Evolutionary conservation across 2,797 vertebrate genomes (phyloP).

Genomic region (Melopsittacus undulatus): DNA sequence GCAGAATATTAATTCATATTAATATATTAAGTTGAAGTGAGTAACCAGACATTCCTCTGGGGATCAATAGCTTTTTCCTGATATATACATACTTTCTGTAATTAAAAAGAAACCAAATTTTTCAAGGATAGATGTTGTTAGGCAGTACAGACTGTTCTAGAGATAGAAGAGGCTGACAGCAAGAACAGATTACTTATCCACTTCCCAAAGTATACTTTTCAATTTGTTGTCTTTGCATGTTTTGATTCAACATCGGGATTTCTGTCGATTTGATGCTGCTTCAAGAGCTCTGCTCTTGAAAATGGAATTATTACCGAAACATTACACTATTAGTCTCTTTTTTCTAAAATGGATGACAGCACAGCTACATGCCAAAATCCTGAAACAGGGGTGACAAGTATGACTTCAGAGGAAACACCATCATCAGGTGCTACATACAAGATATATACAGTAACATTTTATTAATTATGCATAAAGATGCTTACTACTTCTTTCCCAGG

Average conservation of each 20-base stretch:
- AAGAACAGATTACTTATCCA: not conserved
- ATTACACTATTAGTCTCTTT: not conserved
- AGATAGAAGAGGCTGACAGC: not conserved
- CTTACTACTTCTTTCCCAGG: constrained; percentile 90
- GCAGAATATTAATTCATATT: not conserved
- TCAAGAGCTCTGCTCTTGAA: not conserved
- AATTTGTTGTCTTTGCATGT: not conserved
- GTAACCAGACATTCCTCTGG: not conserved
- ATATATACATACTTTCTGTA: not conserved
- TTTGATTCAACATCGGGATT: not conserved
- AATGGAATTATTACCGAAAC: not conserved
- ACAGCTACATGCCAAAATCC: not conserved
- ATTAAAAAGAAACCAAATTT: not conserved
- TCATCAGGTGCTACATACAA: not conserved
- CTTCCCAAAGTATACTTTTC: not conserved
- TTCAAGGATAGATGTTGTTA: not conserved
- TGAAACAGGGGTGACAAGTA: not conserved
- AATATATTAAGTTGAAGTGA: not conserved
- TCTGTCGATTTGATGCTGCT: not conserved
- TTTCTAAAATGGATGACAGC: not conserved
- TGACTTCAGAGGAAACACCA: not conserved
- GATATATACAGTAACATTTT: not conserved
- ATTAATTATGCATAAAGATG: not conserved
- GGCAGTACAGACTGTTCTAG: not conserved
- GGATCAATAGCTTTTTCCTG: not conserved